These are phyloP conservation scores for Microctonus aethiopoides DNA, from an alignment of 2,888 invertebrate species.

Conservation along the genomic window DNA sequence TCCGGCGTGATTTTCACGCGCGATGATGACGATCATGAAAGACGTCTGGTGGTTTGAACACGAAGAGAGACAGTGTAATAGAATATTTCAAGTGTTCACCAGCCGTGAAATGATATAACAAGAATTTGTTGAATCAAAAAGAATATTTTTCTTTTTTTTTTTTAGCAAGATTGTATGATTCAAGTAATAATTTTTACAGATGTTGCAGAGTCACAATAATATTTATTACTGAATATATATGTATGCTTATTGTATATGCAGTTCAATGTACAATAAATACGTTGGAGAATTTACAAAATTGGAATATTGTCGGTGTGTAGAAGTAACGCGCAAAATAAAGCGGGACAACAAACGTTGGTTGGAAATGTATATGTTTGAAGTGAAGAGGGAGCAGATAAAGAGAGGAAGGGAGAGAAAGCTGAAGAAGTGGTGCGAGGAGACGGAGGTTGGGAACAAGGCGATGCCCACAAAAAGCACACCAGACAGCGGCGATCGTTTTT, in stretches of 20 bases:
- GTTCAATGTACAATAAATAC: not conserved
- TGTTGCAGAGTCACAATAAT: no score
- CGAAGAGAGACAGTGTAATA: not conserved
- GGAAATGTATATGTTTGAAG: constrained; percentile 25
- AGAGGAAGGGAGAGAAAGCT: no score
- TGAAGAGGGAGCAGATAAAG: constrained; percentile 12
- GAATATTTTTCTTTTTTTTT: not conserved
- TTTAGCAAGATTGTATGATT: not conserved
- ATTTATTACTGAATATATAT: no score
- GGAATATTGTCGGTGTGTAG: constrained; percentile 8
- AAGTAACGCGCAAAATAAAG: constrained; percentile 16
- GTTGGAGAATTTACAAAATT: constrained; percentile 6
- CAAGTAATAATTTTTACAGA: not conserved
- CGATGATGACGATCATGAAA: constrained; percentile 13
- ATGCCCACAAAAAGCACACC: constrained; percentile 66
- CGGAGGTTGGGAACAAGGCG: constrained; percentile 51
- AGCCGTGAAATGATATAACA: constrained; percentile 31
- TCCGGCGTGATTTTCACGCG: constrained; percentile 44
- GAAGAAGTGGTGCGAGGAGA: constrained; percentile 23
- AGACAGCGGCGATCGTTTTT: constrained; percentile 67
- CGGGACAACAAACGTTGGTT: constrained; percentile 18
- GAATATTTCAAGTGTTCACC: not conserved
- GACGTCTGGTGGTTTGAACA: not conserved
- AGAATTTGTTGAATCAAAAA: not conserved
- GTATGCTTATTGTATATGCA: no score